A percentile compares a stretch with the other conserved stretches of the same genome.
These are phyloP conservation scores for Florisuga fusca DNA, from an alignment of 2,797 vertebrate species.

Conservation along the genomic window DNA sequence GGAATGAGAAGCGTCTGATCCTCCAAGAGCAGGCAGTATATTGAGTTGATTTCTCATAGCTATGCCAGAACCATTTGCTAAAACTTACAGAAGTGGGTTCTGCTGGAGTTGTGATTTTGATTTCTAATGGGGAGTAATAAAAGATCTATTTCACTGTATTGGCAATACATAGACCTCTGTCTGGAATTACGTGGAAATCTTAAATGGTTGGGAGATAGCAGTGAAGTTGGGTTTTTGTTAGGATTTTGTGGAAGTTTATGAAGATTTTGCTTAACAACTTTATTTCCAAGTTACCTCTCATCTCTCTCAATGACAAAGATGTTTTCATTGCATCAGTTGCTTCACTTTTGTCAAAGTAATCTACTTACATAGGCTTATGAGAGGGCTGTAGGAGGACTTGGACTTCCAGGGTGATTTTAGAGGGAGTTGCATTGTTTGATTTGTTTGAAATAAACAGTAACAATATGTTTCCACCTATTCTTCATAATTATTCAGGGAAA, in stretches of 20 bases:
- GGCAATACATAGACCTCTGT: not conserved
- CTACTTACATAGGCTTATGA: not conserved
- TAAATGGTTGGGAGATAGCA: not conserved
- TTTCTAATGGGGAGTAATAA: constrained; percentile 60
- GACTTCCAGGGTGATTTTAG: constrained; percentile 42
- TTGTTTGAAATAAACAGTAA: constrained; percentile 37
- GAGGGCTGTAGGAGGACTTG: not conserved
- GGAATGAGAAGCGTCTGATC: constrained; percentile 26
- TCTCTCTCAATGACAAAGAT: not conserved
- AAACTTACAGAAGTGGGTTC: constrained; percentile 42
- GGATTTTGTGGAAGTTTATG: not conserved
- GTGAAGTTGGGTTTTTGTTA: not conserved
- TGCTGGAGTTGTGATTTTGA: constrained; percentile 40
- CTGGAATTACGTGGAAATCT: constrained; percentile 27
- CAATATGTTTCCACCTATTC: constrained; percentile 47
- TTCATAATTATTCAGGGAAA: constrained; percentile 34
- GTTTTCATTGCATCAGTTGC: not conserved
- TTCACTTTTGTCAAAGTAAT: not conserved
- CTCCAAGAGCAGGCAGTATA: constrained; percentile 48
- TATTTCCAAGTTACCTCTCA: not conserved
- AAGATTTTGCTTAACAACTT: constrained; percentile 12
- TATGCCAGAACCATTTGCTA: constrained; percentile 48
- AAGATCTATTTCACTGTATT: constrained; percentile 38
- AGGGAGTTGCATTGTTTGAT: not conserved
- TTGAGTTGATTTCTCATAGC: constrained; percentile 64